phyloP scores from a whole-genome alignment of 2,797 vertebrate genomes.

The Acestrorhynchus altus region DNA sequence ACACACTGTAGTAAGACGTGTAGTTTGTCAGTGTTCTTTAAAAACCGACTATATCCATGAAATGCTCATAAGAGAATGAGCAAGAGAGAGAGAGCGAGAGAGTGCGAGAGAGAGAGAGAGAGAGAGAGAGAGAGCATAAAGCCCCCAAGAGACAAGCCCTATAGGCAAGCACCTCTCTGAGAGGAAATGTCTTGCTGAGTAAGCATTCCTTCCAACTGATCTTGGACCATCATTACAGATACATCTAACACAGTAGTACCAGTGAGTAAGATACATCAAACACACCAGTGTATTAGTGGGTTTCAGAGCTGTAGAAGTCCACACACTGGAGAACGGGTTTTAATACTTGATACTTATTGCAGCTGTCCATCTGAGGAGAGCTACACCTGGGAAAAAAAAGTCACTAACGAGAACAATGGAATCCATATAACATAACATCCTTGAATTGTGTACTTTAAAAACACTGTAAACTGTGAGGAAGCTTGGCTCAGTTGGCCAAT shows the following conservation, averaged over 20 bases:
- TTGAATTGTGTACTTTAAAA: not conserved
- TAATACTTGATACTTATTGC: not conserved
- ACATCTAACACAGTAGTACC: not conserved
- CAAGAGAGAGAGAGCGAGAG: not conserved
- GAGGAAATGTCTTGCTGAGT: not conserved
- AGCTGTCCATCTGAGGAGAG: not conserved
- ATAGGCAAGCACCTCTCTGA: not conserved
- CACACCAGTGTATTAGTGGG: not conserved
- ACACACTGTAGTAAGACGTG: no score
- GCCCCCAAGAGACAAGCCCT: not conserved
- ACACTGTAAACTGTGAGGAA: not conserved
- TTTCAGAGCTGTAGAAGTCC: not conserved
- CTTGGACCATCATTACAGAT: constrained; percentile 2
- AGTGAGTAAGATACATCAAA: not conserved
- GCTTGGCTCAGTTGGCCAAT: not conserved
- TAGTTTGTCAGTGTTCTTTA: no score
- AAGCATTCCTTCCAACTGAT: not conserved
- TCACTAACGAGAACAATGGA: not conserved
- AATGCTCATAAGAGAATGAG: no score
- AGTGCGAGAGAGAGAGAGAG: not conserved
- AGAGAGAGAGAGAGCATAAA: not conserved
- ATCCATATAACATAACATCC: not conserved
- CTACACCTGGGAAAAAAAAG: not conserved
- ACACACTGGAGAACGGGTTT: not conserved
- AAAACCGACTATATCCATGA: no score